Conservation (phyloP, 2,113 vertebrate species). For the Corythornis madagascariensis region DNA sequence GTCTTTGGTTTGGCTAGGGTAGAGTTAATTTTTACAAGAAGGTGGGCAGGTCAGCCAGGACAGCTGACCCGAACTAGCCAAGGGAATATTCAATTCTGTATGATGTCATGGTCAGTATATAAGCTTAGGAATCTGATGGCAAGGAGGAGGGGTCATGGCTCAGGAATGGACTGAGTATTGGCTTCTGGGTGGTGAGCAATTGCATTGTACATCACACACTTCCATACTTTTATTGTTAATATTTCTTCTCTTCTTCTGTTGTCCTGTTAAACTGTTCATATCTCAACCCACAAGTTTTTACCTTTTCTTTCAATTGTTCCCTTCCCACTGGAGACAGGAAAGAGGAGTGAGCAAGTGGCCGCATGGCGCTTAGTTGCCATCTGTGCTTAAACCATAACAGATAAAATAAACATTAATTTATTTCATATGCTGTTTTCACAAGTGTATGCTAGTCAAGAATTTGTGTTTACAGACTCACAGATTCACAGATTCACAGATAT, state of each 20-base stretch:
- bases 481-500: too few relatives aligned
- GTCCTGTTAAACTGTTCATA: neutral
- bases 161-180: neutral
- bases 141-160: neutral
- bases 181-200: neutral
- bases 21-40: neutral
- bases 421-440: neutral
- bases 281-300: neutral
- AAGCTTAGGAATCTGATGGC: neutral
- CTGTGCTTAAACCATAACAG: neutral
- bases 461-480: neutral
- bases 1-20: neutral
- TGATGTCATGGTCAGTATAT: neutral
- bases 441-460: neutral
- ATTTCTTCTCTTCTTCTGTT: neutral
- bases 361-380: neutral
- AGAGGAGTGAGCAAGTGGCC: neutral
- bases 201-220: neutral
- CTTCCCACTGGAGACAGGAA: too few relatives aligned
- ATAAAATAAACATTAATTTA: neutral
- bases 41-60: neutral
- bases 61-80: neutral
- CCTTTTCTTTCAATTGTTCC: neutral
- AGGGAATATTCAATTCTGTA: neutral
- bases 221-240: neutral